Conservation (phyloP, 2,113 vertebrate genomes). For the Myiozetetes cayanensis region DNA sequence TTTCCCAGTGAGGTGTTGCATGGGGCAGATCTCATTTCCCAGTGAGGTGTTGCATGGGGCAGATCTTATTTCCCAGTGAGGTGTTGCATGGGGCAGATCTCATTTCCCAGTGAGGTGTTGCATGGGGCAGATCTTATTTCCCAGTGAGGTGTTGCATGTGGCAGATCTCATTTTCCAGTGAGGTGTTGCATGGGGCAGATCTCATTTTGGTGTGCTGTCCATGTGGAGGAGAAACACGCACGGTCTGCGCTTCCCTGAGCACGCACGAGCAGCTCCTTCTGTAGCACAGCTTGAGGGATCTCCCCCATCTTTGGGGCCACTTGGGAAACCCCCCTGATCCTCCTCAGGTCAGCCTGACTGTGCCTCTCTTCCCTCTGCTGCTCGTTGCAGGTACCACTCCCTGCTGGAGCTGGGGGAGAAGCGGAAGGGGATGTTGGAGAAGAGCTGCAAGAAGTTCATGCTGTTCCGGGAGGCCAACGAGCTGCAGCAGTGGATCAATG, state of each 20-base stretch:
- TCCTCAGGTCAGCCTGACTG: neutral
- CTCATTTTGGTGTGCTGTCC: neutral
- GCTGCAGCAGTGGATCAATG: slow-evolving; percentile 96
- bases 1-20: neutral
- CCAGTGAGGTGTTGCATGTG: neutral
- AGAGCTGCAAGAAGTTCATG: slow-evolving; percentile 99
- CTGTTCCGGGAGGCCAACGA: slow-evolving; percentile 95
- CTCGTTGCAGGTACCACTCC: slow-evolving; percentile 83
- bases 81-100: neutral
- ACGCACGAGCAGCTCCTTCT: neutral
- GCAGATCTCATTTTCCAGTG: neutral
- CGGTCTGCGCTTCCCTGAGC: neutral
- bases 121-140: neutral
- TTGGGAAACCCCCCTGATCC: neutral
- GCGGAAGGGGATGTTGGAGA: slow-evolving; percentile 96
- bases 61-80: neutral
- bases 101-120: neutral
- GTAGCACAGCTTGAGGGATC: neutral
- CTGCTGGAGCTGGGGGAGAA: slow-evolving; percentile 93
- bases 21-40: neutral
- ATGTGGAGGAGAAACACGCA: neutral
- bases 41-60: neutral
- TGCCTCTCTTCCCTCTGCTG: neutral
- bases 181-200: neutral
- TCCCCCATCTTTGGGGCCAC: neutral